A percentile compares a stretch with the other conserved stretches of the same genome.
Conservation (phyloP, 2,797 vertebrate species). For the Allobates femoralis region DNA sequence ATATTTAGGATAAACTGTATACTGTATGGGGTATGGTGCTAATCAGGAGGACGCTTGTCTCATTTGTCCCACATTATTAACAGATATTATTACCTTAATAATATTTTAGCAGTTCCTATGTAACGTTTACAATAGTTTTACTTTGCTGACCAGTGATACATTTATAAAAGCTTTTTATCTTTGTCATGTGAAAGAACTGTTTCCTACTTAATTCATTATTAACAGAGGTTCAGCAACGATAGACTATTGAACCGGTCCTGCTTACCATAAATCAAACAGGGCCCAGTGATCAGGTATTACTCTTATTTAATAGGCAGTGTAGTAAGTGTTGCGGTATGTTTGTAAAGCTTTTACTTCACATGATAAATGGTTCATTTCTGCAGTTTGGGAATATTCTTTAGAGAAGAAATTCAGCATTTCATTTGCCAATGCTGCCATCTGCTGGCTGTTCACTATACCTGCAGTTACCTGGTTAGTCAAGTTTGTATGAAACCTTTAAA, state of each 20-base stretch:
- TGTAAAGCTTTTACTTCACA: slow-evolving; percentile 49
- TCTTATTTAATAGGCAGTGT: slow-evolving; percentile 55
- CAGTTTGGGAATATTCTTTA: slow-evolving; percentile 30
- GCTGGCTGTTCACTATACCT: not conserved
- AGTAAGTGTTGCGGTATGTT: slow-evolving; percentile 53
- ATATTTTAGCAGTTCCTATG: not conserved
- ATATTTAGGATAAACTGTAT: not conserved
- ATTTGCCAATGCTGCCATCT: slow-evolving; percentile 58
- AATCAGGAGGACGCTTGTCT: not conserved
- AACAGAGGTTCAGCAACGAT: slow-evolving; percentile 48
- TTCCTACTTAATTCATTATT: slow-evolving; percentile 50
- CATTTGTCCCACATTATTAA: not conserved
- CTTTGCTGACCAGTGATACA: slow-evolving; percentile 19
- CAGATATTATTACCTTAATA: not conserved
- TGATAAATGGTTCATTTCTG: slow-evolving; percentile 53
- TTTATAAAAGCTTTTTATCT: slow-evolving; percentile 49
- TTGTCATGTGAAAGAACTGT: slow-evolving; percentile 46
- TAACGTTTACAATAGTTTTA: not conserved
- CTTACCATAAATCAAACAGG: slow-evolving; percentile 58
- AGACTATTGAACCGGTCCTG: slow-evolving; percentile 54
- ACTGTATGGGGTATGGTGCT: not conserved
- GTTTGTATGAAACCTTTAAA: not conserved
- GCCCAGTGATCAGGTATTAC: slow-evolving; percentile 54
- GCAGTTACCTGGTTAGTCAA: not conserved
- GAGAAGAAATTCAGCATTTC: not conserved